These are phyloP conservation scores for Eumaeus atala DNA, from an alignment of 1,140 invertebrate genomes.

Conservation along the genomic window DNA sequence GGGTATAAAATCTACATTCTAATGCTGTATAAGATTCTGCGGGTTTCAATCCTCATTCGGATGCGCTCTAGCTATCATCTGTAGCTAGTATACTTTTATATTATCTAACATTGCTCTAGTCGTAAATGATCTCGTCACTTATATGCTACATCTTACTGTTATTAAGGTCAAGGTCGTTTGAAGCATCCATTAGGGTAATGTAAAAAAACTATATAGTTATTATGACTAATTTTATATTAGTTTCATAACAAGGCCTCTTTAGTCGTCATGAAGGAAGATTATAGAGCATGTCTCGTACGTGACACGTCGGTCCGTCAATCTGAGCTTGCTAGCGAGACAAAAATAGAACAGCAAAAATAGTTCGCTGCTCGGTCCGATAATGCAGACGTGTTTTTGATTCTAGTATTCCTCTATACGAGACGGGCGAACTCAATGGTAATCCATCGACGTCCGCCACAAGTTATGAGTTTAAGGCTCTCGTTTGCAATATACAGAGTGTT, in stretches of 20 bases:
- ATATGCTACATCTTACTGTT: conserved; percentile 14
- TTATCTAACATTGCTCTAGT: conserved; percentile 7
- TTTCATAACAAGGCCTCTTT: conserved; percentile 32
- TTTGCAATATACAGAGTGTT: conserved; percentile 12
- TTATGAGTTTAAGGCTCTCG: conserved; percentile 19
- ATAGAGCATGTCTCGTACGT: conserved; percentile 50
- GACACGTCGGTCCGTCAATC: conserved; percentile 70
- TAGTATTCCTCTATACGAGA: conserved; percentile 49
- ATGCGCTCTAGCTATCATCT: conserved; percentile 8
- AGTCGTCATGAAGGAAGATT: conserved; percentile 42
- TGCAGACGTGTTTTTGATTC: conserved; percentile 69
- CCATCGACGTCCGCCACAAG: conserved; percentile 18
- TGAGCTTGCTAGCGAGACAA: conserved; percentile 59
- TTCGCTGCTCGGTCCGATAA: conserved; percentile 64
- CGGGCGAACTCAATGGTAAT: conserved; percentile 28
- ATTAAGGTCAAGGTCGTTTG: conserved; percentile 65
- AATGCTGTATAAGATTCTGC: background rate
- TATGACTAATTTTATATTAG: conserved; percentile 19
- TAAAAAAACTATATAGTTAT: too few relatives aligned
- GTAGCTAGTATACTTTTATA: conserved; percentile 4
- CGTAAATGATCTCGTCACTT: conserved; percentile 6
- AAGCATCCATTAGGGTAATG: conserved; percentile 3
- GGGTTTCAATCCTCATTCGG: background rate
- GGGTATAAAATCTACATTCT: conserved; percentile 3
- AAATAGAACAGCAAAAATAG: conserved; percentile 69